These are phyloP conservation scores for Caenorhabditis remanei DNA, from an alignment of 1,140 invertebrate genomes.

Conservation along the genomic window DNA sequence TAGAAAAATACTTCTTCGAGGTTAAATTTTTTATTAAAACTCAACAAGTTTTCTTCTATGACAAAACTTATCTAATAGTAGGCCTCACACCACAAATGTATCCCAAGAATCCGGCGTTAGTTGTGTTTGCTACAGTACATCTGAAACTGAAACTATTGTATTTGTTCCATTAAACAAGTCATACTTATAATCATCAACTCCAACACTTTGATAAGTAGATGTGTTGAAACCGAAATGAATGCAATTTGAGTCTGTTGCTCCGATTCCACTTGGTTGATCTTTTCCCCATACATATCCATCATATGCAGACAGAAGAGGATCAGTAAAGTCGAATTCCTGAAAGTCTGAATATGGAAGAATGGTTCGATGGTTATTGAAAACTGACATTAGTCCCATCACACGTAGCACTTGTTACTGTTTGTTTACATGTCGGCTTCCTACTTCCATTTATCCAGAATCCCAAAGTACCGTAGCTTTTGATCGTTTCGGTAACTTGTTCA, in stretches of 20 bases:
- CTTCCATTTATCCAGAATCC: conserved; percentile 1
- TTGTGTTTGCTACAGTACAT: neutral
- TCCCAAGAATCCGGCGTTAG: neutral
- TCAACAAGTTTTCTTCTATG: no score
- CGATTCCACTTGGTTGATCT: neutral
- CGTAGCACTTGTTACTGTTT: neutral
- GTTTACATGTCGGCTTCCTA: neutral
- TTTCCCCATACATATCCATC: neutral
- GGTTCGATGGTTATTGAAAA: neutral
- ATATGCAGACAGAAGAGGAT: neutral
- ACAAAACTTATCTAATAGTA: no score
- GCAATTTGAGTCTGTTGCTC: neutral
- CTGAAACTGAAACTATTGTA: neutral
- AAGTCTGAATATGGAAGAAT: neutral
- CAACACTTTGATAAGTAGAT: neutral
- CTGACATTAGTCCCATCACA: conserved; percentile 7
- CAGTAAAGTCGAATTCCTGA: neutral
- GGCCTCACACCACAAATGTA: neutral
- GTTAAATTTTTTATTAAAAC: no score
- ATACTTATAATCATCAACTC: neutral
- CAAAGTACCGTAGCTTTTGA: neutral
- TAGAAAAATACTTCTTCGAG: no score
- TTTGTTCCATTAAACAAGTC: neutral
- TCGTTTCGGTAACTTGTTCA: neutral
- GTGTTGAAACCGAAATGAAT: neutral